Percentiles rank a stretch among this genome's conserved stretches.
Conservation (phyloP, 2,797 vertebrate species). For the Lepus oiostolus region DNA sequence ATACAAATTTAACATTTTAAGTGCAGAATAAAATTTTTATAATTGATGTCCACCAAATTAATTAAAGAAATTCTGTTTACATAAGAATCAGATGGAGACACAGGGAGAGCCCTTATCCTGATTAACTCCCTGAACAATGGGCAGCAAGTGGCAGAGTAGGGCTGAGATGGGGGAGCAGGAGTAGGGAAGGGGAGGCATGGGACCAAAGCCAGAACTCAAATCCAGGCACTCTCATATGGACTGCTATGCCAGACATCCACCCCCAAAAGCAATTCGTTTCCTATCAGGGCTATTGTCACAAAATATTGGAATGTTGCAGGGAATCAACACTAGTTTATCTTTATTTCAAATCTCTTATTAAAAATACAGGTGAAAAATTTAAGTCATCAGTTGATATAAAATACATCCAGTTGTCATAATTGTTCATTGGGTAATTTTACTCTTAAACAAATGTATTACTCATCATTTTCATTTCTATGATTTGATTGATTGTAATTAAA, state of each 20-base stretch:
- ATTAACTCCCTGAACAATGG: too few relatives aligned
- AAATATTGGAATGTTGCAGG: conserved; percentile 43
- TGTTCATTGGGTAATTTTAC: conserved; percentile 41
- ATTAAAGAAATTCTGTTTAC: neutral
- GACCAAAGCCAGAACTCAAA: too few relatives aligned
- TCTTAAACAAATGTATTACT: neutral
- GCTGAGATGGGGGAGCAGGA: too few relatives aligned
- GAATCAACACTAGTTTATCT: conserved; percentile 12
- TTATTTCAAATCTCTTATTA: conserved; percentile 38
- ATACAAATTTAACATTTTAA: conserved; percentile 66
- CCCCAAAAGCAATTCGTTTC: neutral
- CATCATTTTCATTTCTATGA: conserved; percentile 14
- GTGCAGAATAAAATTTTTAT: conserved; percentile 64
- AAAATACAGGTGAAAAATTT: conserved; percentile 22
- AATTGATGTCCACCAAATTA: conserved; percentile 45
- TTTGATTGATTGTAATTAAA: conserved; percentile 52
- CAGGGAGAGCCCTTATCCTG: too few relatives aligned
- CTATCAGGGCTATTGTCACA: neutral
- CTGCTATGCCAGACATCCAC: too few relatives aligned
- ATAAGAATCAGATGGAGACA: too few relatives aligned
- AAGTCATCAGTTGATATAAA: conserved; percentile 36
- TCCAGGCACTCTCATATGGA: too few relatives aligned
- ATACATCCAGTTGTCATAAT: conserved; percentile 13
- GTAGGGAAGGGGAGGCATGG: too few relatives aligned
- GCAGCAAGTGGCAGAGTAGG: neutral